These are phyloP conservation scores for Melanitta fusca DNA, from an alignment of 2,797 vertebrate genomes.

Conservation along the genomic window DNA sequence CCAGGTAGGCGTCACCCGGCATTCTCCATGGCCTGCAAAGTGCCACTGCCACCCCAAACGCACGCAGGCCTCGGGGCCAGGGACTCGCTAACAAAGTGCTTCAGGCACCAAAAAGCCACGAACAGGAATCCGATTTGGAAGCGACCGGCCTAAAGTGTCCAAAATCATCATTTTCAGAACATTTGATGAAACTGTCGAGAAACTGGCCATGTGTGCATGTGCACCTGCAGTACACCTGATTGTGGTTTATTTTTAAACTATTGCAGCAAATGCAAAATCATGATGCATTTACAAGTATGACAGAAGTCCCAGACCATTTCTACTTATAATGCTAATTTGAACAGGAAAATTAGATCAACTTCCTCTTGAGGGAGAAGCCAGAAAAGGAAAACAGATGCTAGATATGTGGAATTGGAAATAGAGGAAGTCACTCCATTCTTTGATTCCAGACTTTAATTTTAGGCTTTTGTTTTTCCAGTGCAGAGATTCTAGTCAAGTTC, in stretches of 20 bases:
- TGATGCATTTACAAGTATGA: background rate
- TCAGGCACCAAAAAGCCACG: background rate
- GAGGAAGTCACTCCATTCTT: constrained; percentile 24
- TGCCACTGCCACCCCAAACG: background rate
- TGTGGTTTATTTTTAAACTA: background rate
- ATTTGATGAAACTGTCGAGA: background rate
- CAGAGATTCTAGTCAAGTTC: background rate
- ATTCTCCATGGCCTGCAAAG: background rate
- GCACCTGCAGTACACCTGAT: background rate
- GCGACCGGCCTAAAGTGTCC: fast-evolving
- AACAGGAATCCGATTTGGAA: background rate
- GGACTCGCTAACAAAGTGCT: background rate
- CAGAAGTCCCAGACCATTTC: background rate
- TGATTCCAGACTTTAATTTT: constrained; percentile 23
- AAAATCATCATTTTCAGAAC: background rate
- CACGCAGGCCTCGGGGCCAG: background rate
- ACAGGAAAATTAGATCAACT: constrained; percentile 63
- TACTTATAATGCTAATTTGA: constrained; percentile 10
- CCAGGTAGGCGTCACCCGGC: fast-evolving
- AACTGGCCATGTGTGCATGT: fast-evolving
- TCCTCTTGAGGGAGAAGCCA: constrained; percentile 28
- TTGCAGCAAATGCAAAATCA: background rate
- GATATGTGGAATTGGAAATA: background rate
- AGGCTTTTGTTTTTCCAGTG: background rate
- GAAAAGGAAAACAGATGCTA: constrained; percentile 29